phyloP scores from a whole-genome alignment of 2,113 vertebrate genomes.

The Embiotoca jacksoni region DNA sequence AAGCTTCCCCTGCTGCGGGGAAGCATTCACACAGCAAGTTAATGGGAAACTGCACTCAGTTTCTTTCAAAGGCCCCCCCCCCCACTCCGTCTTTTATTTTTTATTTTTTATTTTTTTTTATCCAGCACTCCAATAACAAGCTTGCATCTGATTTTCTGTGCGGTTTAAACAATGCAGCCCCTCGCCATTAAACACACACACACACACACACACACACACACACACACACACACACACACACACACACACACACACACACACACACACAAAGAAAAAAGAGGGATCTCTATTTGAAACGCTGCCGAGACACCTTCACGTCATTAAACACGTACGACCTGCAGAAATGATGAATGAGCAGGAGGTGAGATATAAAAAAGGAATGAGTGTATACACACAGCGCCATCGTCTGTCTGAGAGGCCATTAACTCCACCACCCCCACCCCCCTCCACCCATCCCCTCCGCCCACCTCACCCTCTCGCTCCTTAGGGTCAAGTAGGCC shows the following conservation, averaged over 20 bases:
- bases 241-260: neutral
- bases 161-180: conserved; percentile 21
- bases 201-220: too few relatives aligned
- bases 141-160: conserved; percentile 20
- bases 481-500: conserved; percentile 43
- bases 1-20: conserved; percentile 8
- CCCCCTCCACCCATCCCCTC: neutral
- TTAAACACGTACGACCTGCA: conserved; percentile 24
- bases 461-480: neutral
- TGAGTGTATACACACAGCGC: conserved; percentile 4
- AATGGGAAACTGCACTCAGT: conserved; percentile 54
- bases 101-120: neutral
- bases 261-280: neutral
- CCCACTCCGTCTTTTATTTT: neutral
- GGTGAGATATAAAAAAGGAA: conserved; percentile 19
- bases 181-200: conserved; percentile 25
- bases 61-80: conserved; percentile 33
- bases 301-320: conserved; percentile 24
- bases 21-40: conserved; percentile 44
- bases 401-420: conserved; percentile 17
- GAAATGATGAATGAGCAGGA: conserved; percentile 16
- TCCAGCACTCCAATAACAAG: conserved; percentile 18
- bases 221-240: too few relatives aligned
- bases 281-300: conserved; percentile 15
- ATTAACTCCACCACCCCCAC: conserved; percentile 32